Conservation (phyloP, 2,797 vertebrate genomes). For the Synaphobranchus kaupii region DNA sequence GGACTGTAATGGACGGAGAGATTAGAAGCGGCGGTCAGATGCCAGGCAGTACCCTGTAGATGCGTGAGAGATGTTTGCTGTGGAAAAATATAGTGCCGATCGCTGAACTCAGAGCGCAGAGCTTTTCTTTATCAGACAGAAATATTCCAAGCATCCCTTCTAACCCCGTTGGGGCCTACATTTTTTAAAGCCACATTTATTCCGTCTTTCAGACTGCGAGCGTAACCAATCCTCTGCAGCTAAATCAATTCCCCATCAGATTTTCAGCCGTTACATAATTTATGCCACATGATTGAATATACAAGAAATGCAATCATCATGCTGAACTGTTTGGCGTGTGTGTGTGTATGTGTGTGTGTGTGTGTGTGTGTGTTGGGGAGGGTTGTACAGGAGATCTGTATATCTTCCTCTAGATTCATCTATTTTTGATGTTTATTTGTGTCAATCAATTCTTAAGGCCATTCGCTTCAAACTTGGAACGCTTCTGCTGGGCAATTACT, state of each 20-base stretch:
- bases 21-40: background rate
- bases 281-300: background rate
- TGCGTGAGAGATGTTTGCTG: background rate
- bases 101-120: background rate
- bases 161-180: background rate
- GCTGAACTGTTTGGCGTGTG: background rate
- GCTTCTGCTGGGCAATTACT: constrained; percentile 5
- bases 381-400: background rate
- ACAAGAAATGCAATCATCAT: background rate
- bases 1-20: background rate
- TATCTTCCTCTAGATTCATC: background rate
- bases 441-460: background rate
- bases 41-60: background rate
- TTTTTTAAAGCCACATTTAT: background rate
- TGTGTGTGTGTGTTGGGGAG: background rate
- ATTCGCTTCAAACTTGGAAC: background rate
- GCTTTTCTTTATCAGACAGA: constrained; percentile 13
- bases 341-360: background rate
- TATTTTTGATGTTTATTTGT: constrained; percentile 13
- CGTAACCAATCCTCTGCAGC: background rate
- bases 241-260: constrained; percentile 16
- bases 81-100: background rate
- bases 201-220: background rate
- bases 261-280: background rate
- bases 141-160: background rate